Conservation (phyloP, 37 sponge, comb jelly and placozoan species). For the Cladorhizidae sp. region DNA sequence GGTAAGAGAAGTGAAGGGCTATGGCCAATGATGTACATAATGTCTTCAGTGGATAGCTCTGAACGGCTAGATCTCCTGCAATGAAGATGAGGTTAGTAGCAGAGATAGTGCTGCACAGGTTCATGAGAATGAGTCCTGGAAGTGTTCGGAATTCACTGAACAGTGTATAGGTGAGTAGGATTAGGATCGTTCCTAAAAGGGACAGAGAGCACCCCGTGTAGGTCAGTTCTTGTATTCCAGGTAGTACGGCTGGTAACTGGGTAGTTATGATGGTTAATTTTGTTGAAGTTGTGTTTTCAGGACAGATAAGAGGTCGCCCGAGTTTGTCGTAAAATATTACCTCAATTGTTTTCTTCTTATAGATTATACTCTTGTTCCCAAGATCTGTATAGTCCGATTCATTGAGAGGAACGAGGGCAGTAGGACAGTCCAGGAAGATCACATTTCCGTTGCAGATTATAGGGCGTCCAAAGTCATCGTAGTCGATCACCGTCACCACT, state of each 20-base stretch:
- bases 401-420: slow-evolving; percentile 2
- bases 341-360: neutral
- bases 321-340: neutral
- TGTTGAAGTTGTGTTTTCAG: slow-evolving; percentile 2
- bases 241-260: neutral
- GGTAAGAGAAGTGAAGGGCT: slow-evolving; percentile 28
- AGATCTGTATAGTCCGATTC: slow-evolving; percentile 4
- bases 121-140: slow-evolving; percentile 43
- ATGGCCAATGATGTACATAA: slow-evolving; percentile 33
- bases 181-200: slow-evolving; percentile 30
- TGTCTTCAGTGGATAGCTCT: neutral
- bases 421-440: slow-evolving; percentile 16
- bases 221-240: slow-evolving; percentile 16
- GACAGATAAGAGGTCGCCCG: slow-evolving; percentile 16
- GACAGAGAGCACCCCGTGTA: slow-evolving; percentile 61
- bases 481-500: neutral
- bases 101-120: slow-evolving; percentile 32
- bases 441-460: no score
- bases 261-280: slow-evolving; percentile 16
- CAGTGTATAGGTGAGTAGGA: slow-evolving; percentile 55
- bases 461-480: neutral
- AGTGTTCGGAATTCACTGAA: slow-evolving; percentile 60
- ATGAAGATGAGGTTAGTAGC: slow-evolving; percentile 39
- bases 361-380: slow-evolving; percentile 1
- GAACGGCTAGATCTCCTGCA: neutral